Evolutionary conservation across 2,888 invertebrate genomes (phyloP).

Genomic region (Anarsia innoxiella): DNA sequence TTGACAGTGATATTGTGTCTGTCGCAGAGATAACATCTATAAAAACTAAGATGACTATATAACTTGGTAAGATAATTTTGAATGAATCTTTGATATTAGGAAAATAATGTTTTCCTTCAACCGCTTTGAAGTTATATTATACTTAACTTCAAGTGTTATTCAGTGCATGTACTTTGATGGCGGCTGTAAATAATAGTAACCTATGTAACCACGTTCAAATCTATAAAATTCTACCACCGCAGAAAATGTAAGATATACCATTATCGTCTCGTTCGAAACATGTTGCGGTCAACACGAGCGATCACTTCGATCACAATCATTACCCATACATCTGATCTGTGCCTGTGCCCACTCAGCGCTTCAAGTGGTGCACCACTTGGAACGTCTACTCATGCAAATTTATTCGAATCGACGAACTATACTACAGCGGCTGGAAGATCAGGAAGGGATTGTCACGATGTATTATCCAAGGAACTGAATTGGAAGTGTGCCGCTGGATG

Average conservation of each 20-base stretch:
- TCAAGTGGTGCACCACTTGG: constrained; percentile 38
- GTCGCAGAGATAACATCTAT: constrained; percentile 45
- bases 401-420: constrained; percentile 33
- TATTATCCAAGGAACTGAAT: constrained; percentile 54
- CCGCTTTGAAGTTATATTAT: too few species aligned
- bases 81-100: too few species aligned
- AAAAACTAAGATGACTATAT: constrained; percentile 46
- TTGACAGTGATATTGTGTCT: constrained; percentile 47
- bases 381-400: constrained; percentile 37
- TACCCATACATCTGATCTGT: constrained; percentile 41
- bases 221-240: constrained; percentile 45
- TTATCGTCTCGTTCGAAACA: constrained; percentile 66
- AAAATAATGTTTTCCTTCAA: too few species aligned
- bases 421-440: constrained; percentile 38
- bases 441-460: constrained; percentile 54
- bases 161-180: constrained; percentile 4
- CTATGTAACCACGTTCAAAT: constrained; percentile 33
- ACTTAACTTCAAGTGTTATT: too few species aligned
- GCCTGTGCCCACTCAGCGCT: constrained; percentile 41
- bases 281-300: constrained; percentile 61
- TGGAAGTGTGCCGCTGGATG: constrained; percentile 54
- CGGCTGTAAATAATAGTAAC: constrained; percentile 7
- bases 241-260: constrained; percentile 54
- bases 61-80: too few species aligned
- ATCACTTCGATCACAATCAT: constrained; percentile 61